A percentile compares a stretch with the other conserved stretches of the same genome.
phyloP scores from a whole-genome alignment of 2,888 invertebrate species.

The Netelia melanura region DNA sequence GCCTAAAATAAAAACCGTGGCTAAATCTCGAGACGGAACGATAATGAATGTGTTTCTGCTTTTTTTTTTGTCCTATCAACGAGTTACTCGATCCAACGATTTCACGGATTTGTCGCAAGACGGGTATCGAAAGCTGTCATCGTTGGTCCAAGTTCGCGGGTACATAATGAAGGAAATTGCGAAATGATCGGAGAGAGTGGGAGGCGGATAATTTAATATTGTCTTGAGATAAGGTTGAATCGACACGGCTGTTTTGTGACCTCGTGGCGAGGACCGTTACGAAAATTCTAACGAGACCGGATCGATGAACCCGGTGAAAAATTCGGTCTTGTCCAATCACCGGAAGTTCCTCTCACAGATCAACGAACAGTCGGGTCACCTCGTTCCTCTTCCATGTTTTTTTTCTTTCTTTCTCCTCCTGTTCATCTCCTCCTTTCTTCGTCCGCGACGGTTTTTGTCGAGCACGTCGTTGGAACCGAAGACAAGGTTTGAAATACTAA shows the following conservation, averaged over 20 bases:
- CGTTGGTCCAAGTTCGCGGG: neutral
- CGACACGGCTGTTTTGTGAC: conserved; percentile 18
- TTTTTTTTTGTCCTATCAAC: neutral
- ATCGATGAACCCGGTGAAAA: conserved; percentile 64
- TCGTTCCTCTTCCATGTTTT: conserved; percentile 60
- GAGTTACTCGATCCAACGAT: conserved; percentile 7
- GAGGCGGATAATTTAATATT: conserved; percentile 27
- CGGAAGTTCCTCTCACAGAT: conserved; percentile 77
- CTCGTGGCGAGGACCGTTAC: conserved; percentile 46
- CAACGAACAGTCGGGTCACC: conserved; percentile 76
- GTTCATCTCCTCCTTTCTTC: conserved; percentile 24
- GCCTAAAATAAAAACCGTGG: conserved; percentile 16
- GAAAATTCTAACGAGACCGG: conserved; percentile 59
- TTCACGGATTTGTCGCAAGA: conserved; percentile 35
- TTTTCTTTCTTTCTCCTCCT: neutral
- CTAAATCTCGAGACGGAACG: neutral
- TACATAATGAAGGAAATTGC: neutral
- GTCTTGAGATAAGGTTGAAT: conserved; percentile 25
- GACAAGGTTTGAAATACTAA: conserved; percentile 23
- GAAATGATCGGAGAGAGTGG: neutral
- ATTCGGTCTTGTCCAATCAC: conserved; percentile 61
- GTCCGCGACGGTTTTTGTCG: conserved; percentile 61
- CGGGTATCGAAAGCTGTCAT: conserved; percentile 2
- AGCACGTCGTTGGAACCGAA: conserved; percentile 47
- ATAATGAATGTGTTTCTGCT: neutral